These are phyloP conservation scores for Chauna torquata DNA, from an alignment of 2,113 vertebrate species.

Conservation along the genomic window DNA sequence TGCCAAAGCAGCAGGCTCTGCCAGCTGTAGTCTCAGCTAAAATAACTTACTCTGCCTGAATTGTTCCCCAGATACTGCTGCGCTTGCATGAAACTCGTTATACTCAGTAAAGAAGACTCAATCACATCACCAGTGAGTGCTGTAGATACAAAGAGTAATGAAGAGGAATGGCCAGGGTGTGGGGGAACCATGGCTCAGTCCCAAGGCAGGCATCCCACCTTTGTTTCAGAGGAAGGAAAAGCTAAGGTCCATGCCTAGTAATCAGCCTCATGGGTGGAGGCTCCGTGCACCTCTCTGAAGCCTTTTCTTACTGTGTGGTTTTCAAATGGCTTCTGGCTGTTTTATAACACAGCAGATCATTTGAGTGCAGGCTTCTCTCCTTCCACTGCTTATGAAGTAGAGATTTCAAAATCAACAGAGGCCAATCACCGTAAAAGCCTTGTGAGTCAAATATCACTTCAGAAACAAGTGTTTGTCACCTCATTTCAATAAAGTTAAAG, in stretches of 20 bases:
- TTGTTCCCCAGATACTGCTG: neutral
- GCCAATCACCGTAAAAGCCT: neutral
- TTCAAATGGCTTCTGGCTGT: neutral
- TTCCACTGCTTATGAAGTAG: neutral
- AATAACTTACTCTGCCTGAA: neutral
- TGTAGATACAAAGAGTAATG: neutral
- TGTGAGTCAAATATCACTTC: neutral
- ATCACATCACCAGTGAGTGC: neutral
- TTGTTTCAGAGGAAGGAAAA: neutral
- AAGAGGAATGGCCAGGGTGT: neutral
- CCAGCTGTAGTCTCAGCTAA: neutral
- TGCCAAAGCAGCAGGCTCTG: neutral
- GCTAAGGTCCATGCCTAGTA: neutral
- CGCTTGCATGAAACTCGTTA: neutral
- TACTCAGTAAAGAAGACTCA: neutral
- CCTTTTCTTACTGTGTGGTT: neutral
- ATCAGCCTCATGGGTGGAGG: neutral
- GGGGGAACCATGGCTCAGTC: neutral
- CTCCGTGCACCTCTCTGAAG: neutral
- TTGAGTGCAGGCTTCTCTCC: neutral
- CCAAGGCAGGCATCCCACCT: neutral
- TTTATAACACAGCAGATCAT: neutral
- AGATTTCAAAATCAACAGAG: neutral
- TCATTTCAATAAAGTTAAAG: neutral
- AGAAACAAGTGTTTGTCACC: neutral